A percentile compares a stretch with the other conserved stretches of the same genome.
phyloP scores from a whole-genome alignment of 1,140 invertebrate species.

The Cherax quadricarinatus region DNA sequence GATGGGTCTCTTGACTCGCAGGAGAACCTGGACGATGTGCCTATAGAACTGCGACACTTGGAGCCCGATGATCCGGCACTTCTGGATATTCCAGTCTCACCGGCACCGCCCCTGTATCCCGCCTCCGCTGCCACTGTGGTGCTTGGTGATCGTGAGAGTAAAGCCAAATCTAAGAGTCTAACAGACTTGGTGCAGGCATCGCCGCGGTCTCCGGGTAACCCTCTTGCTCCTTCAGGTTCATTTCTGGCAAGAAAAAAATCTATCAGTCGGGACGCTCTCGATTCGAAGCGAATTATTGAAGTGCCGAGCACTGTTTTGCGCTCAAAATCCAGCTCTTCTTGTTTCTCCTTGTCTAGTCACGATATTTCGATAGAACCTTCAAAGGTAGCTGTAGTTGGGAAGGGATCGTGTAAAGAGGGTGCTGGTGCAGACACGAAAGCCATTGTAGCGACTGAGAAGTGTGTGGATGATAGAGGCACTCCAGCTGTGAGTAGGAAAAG shows the following conservation, averaged over 20 bases:
- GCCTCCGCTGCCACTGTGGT: not conserved
- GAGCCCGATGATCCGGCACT: constrained; percentile 81
- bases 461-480: constrained; percentile 26
- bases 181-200: constrained; percentile 51
- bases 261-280: constrained; percentile 46
- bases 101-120: constrained; percentile 22
- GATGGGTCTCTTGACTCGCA: constrained; percentile 74
- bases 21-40: constrained; percentile 85
- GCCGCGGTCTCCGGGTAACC: constrained; percentile 36
- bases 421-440: not conserved
- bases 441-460: not conserved
- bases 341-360: constrained; percentile 56
- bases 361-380: constrained; percentile 27
- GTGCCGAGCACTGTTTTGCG: constrained; percentile 72
- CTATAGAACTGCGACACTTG: constrained; percentile 91
- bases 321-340: constrained; percentile 74
- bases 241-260: constrained; percentile 44
- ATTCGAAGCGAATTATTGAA: constrained; percentile 45
- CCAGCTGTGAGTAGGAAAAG: constrained; percentile 62
- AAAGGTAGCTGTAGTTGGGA: not conserved
- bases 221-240: constrained; percentile 44
- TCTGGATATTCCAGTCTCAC: constrained; percentile 67
- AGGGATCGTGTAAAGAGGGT: constrained; percentile 12
- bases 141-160: constrained; percentile 40
- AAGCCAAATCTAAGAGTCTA: constrained; percentile 60